A percentile compares a stretch with the other conserved stretches of the same genome.
These are phyloP conservation scores for Amphipyra tragopoginis DNA, from an alignment of 2,888 invertebrate genomes.

Conservation along the genomic window DNA sequence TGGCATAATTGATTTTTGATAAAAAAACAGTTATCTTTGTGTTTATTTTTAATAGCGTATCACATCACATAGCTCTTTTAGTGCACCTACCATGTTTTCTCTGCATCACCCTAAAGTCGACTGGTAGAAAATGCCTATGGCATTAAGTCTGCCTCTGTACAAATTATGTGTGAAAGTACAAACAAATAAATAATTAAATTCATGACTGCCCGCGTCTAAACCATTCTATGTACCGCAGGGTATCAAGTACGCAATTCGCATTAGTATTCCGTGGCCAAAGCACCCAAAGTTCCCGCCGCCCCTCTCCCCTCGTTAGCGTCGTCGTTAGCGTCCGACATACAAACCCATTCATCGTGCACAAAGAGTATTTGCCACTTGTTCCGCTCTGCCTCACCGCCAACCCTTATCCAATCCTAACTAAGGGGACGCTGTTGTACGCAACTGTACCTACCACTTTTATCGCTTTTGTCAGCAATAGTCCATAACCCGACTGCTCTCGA, in stretches of 20 bases:
- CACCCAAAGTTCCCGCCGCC: slow-evolving; percentile 29
- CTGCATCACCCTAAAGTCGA: too few relatives aligned
- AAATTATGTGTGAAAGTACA: too few relatives aligned
- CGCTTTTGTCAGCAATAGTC: slow-evolving; percentile 14
- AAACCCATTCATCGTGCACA: slow-evolving; percentile 68
- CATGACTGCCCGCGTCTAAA: slow-evolving; percentile 15
- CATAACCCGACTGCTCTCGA: neutral
- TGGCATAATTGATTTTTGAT: too few relatives aligned
- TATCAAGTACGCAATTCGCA: slow-evolving; percentile 36
- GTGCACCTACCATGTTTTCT: too few relatives aligned
- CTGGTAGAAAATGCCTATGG: too few relatives aligned
- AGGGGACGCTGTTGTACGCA: slow-evolving; percentile 44
- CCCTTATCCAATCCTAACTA: slow-evolving; percentile 60
- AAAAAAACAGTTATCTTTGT: too few relatives aligned
- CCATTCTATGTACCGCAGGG: slow-evolving; percentile 4
- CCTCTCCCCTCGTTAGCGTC: slow-evolving; percentile 38
- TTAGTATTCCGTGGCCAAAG: slow-evolving; percentile 39
- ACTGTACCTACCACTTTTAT: slow-evolving; percentile 33
- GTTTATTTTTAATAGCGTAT: too few relatives aligned
- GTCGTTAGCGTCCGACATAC: slow-evolving; percentile 51
- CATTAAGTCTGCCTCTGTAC: too few relatives aligned
- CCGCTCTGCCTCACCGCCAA: slow-evolving; percentile 65
- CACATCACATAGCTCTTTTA: too few relatives aligned
- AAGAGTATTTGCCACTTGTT: slow-evolving; percentile 79
- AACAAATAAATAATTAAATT: too few relatives aligned